Percentiles rank a stretch among this genome's conserved stretches.
phyloP scores from a whole-genome alignment of 2,888 invertebrate species.

The Drosophila mettleri region DNA sequence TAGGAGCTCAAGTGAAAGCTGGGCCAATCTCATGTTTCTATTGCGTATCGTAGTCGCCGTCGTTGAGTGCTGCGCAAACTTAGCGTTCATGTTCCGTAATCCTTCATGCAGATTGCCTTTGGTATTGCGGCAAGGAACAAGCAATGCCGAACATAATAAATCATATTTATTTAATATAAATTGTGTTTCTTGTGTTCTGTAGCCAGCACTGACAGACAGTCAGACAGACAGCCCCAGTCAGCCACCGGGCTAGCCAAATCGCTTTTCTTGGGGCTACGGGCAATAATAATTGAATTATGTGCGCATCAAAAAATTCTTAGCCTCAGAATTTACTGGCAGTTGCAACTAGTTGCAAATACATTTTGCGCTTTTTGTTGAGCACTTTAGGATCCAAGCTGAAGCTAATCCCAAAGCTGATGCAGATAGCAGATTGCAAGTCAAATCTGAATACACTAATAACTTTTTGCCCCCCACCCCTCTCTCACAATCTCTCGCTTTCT shows the following conservation, averaged over 20 bases:
- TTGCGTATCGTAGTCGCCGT: slow-evolving; percentile 41
- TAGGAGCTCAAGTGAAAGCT: not conserved
- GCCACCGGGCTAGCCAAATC: slow-evolving; percentile 39
- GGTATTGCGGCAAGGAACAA: slow-evolving; percentile 17
- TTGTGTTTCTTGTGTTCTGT: slow-evolving; percentile 52
- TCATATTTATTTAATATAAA: slow-evolving; percentile 79
- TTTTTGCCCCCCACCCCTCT: not conserved
- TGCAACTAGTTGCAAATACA: slow-evolving; percentile 34
- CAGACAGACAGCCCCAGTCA: slow-evolving; percentile 3
- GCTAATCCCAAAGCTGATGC: slow-evolving; percentile 34
- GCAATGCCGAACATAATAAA: slow-evolving; percentile 72
- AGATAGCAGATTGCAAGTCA: slow-evolving; percentile 40
- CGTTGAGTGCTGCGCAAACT: slow-evolving; percentile 68
- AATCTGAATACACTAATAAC: slow-evolving; percentile 32
- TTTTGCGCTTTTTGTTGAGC: slow-evolving; percentile 38
- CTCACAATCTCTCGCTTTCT: not conserved
- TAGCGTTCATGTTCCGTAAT: slow-evolving; percentile 56
- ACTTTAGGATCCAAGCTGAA: slow-evolving; percentile 8
- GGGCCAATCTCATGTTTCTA: slow-evolving; percentile 46
- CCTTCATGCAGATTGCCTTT: slow-evolving; percentile 65
- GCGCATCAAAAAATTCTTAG: slow-evolving; percentile 47
- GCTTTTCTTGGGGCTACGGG: slow-evolving; percentile 37
- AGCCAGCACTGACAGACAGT: slow-evolving; percentile 7
- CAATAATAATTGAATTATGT: slow-evolving; percentile 76
- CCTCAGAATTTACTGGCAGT: slow-evolving; percentile 1